Base-by-base conservation (phyloP, 2,797 vertebrate genomes). In the Sebastes trivittatus region DNA sequence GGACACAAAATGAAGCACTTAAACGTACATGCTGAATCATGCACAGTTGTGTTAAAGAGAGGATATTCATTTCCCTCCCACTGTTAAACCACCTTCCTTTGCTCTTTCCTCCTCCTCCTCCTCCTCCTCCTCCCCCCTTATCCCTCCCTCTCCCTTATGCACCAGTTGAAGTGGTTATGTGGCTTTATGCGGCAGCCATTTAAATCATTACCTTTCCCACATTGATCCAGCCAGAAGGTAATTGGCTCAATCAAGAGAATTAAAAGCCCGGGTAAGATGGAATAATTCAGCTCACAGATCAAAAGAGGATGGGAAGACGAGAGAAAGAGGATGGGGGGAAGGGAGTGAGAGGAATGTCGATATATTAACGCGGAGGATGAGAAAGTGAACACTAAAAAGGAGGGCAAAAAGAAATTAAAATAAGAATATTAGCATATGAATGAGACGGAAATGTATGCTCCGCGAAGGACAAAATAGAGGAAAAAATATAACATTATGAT, bases 171-270 rank as follows among this genome's bases (percentile, higher is more conserved):
- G 89, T 87, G 85, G 89, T 88, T 93, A 75, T 90, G 88, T 92
- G 89, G 86, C 84, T 92, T 94, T 88, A 93, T 92, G 83, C 72
- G 30, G 90, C 81, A 91, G 90, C 90, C 90, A 92, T 94, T 94
- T 93, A 93, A 93, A 94, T 94, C 91, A 94, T 93, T 94, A 94
- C 93, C 91, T 94, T 94, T 87, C 87, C 89, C 87, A 89, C 94
- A 93, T 93, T 95, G 92, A 94, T 94, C 88, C 87, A 92, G 81
- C 88, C 89, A 90, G 91, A 91, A 93, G 92, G 91, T 94, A 95
- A 94, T 94, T 93, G 93, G 92, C 90, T 94, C 93, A 95, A 95
- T 95, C 93, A 93, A 88, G 90, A 93, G 90, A 93, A 93, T 94
- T 94, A 94, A 94, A 95, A 94, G 91, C 89, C 87, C 14, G 79